Evolutionary conservation across 2,888 invertebrate genomes (phyloP).

Genomic region (Atethmia centrago): DNA sequence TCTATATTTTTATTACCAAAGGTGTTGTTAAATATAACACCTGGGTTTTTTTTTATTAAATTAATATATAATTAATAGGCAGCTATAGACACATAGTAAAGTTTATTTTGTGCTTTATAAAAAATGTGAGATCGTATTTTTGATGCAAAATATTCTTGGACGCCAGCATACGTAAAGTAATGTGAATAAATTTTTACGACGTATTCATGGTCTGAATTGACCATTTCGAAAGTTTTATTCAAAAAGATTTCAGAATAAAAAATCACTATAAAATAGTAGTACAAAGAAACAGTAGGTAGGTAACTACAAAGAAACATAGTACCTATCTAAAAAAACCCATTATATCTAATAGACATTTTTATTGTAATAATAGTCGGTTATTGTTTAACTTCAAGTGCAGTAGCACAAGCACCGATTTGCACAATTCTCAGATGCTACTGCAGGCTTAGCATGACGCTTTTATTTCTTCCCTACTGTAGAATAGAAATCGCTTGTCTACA

Average conservation of each 20-base stretch:
- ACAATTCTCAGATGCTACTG: not conserved
- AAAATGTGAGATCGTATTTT: slow-evolving; percentile 42
- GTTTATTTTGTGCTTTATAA: not conserved
- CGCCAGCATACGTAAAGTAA: slow-evolving; percentile 59
- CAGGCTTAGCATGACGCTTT: too few relatives aligned
- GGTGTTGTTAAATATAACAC: slow-evolving; percentile 45
- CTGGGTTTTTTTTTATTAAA: slow-evolving; percentile 4
- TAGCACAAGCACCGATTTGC: not conserved
- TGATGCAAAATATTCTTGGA: slow-evolving; percentile 40
- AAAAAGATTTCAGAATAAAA: slow-evolving; percentile 54
- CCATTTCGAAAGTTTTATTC: slow-evolving; percentile 68
- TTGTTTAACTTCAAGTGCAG: slow-evolving; percentile 9
- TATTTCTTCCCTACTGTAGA: too few relatives aligned
- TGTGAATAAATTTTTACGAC: slow-evolving; percentile 77
- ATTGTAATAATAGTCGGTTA: not conserved
- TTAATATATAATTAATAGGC: not conserved
- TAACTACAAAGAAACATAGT: not conserved
- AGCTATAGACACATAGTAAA: not conserved
- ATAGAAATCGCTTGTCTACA: too few relatives aligned
- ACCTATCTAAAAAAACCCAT: not conserved
- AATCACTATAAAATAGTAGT: slow-evolving; percentile 10
- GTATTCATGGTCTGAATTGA: slow-evolving; percentile 71
- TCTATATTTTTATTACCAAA: slow-evolving; percentile 15
- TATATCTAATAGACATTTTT: not conserved
- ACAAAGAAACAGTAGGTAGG: slow-evolving; percentile 7